These are phyloP conservation scores for Philaethria dido DNA, from an alignment of 2,888 invertebrate species.

Conservation along the genomic window DNA sequence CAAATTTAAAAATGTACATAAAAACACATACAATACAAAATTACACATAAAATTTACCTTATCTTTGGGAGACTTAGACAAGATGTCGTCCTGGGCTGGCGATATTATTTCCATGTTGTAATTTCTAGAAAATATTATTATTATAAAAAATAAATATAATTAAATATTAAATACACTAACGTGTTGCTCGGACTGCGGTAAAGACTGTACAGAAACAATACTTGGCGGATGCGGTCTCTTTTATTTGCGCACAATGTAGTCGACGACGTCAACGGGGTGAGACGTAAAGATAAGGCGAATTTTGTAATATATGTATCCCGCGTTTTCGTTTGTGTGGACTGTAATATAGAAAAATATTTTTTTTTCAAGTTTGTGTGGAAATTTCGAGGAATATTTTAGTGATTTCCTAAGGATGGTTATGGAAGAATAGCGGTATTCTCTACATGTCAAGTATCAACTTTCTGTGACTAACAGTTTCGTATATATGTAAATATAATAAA, in stretches of 20 bases:
- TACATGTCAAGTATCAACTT: too few relatives aligned
- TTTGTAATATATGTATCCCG: neutral
- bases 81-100: conserved; percentile 35
- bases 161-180: neutral
- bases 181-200: neutral
- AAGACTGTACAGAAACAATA: conserved; percentile 10
- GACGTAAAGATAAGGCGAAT: conserved; percentile 2
- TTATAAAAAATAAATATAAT: neutral
- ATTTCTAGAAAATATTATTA: neutral
- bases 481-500: too few relatives aligned
- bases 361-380: too few relatives aligned
- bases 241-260: conserved; percentile 1
- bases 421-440: too few relatives aligned
- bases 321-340: too few relatives aligned
- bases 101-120: conserved; percentile 16
- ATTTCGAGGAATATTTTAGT: too few relatives aligned
- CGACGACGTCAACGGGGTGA: conserved; percentile 3
- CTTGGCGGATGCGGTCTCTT: conserved; percentile 1
- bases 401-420: too few relatives aligned
- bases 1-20: neutral
- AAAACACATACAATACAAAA: conserved; percentile 16
- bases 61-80: conserved; percentile 59
- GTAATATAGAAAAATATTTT: too few relatives aligned
- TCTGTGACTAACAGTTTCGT: too few relatives aligned
- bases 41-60: conserved; percentile 50